Evolutionary conservation across 2,888 invertebrate species (phyloP).

Genomic region (Kuschelorhynchus macadamiae): DNA sequence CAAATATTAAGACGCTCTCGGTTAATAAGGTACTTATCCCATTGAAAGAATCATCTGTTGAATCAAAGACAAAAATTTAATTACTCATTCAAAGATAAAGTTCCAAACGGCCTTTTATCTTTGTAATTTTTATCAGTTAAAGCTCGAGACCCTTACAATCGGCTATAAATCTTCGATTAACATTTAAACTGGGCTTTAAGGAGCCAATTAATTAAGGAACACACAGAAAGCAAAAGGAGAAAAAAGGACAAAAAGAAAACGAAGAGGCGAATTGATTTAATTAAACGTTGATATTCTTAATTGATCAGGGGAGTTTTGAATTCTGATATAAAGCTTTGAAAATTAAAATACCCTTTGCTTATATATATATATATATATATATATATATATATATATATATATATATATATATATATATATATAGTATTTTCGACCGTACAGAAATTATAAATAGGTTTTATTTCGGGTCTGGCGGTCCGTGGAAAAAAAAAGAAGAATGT

Average conservation of each 20-base stretch:
- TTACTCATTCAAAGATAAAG: constrained; percentile 42
- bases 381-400: no score
- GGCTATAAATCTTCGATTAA: constrained; percentile 55
- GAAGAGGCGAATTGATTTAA: constrained; percentile 44
- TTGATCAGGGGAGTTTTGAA: constrained; percentile 12
- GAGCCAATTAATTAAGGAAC: constrained; percentile 61
- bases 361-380: no score
- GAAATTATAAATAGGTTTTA: no score
- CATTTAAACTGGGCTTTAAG: constrained; percentile 58
- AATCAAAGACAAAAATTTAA: constrained; percentile 35
- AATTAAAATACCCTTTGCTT: no score
- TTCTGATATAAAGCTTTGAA: no score
- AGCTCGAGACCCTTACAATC: constrained; percentile 45
- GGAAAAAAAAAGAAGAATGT: no score
- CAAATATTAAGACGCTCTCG: no score
- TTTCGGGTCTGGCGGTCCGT: no score
- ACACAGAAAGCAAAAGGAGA: constrained; percentile 57
- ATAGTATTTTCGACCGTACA: no score
- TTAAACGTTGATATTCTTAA: constrained; percentile 47
- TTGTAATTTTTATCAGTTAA: constrained; percentile 48
- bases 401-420: no score
- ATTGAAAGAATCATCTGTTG: constrained; percentile 32
- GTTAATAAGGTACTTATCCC: no score
- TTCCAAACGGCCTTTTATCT: constrained; percentile 35
- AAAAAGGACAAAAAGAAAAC: constrained; percentile 37